phyloP scores from a whole-genome alignment of 2,888 invertebrate genomes.

The Embidobia sp. region DNA sequence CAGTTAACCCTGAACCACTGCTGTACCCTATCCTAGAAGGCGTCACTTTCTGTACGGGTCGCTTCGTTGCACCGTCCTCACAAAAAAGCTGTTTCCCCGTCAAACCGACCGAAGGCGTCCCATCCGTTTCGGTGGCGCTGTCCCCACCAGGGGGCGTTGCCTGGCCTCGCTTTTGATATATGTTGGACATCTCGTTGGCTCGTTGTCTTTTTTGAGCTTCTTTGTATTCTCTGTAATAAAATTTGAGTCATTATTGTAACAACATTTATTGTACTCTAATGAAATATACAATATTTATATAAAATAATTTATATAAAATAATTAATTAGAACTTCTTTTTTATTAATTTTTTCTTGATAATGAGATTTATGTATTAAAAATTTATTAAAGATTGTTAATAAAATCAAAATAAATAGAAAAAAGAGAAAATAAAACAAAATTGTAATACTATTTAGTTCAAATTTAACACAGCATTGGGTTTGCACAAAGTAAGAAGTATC shows the following conservation, averaged over 20 bases:
- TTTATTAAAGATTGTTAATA: too few species aligned
- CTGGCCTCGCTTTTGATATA: conserved; percentile 87
- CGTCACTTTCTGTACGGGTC: conserved; percentile 90
- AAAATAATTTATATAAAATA: too few species aligned
- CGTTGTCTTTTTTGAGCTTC: conserved; percentile 93
- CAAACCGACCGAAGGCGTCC: conserved; percentile 63
- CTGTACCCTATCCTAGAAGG: conserved; percentile 86
- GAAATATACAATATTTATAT: too few species aligned
- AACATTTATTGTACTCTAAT: too few species aligned
- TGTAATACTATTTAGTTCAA: too few species aligned
- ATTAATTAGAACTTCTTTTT: too few species aligned
- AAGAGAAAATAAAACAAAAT: too few species aligned
- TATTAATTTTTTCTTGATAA: too few species aligned
- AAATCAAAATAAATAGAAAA: too few species aligned
- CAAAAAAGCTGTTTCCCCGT: conserved; percentile 74
- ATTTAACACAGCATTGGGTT: too few species aligned
- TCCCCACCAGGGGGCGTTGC: conserved; percentile 82
- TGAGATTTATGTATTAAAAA: too few species aligned
- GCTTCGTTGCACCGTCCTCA: conserved; percentile 83
- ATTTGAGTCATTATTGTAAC: neutral
- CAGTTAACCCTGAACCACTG: conserved; percentile 63
- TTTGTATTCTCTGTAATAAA: conserved; percentile 88
- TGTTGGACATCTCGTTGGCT: conserved; percentile 87
- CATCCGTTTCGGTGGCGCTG: conserved; percentile 73
- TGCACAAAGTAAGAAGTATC: too few species aligned